A percentile compares a stretch with the other conserved stretches of the same genome.
Conservation (phyloP, 2,888 invertebrate genomes). For the Carcina quercana region DNA sequence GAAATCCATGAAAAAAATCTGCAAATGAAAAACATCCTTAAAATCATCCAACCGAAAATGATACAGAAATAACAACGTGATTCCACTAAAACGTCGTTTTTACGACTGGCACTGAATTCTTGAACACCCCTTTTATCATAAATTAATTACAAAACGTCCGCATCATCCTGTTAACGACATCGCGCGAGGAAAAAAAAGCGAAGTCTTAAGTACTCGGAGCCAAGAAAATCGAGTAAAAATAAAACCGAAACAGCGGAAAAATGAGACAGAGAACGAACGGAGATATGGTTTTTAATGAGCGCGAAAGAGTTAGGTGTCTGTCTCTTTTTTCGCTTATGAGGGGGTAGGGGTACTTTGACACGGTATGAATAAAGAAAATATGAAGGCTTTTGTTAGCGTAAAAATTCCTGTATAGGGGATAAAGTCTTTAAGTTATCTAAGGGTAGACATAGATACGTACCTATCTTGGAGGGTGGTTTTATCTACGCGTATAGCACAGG, state of each 20-base stretch:
- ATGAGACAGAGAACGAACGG: slow-evolving; percentile 40
- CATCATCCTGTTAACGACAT: slow-evolving; percentile 61
- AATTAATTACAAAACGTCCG: slow-evolving; percentile 68
- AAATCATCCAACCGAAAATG: slow-evolving; percentile 51
- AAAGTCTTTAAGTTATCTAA: slow-evolving; percentile 73
- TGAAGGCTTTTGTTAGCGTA: slow-evolving; percentile 71
- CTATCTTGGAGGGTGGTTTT: slow-evolving; percentile 38
- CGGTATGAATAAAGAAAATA: slow-evolving; percentile 73
- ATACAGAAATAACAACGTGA: slow-evolving; percentile 39
- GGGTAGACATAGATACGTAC: no score
- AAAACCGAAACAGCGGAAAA: slow-evolving; percentile 57
- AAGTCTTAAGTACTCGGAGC: slow-evolving; percentile 45
- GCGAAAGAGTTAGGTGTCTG: slow-evolving; percentile 58
- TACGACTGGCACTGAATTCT: slow-evolving; percentile 37
- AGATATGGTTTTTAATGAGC: slow-evolving; percentile 43
- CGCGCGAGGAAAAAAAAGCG: slow-evolving; percentile 40
- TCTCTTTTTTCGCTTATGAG: slow-evolving; percentile 54
- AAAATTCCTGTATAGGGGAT: slow-evolving; percentile 72
- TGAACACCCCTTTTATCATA: slow-evolving; percentile 61
- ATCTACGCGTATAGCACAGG: slow-evolving; percentile 21
- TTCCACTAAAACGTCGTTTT: slow-evolving; percentile 36
- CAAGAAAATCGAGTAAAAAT: slow-evolving; percentile 59
- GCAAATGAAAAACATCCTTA: slow-evolving; percentile 35
- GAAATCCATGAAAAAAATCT: slow-evolving; percentile 18
- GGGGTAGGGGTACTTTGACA: slow-evolving; percentile 62